phyloP scores from a whole-genome alignment of 2,888 invertebrate species.

The Oscheius sp. region DNA sequence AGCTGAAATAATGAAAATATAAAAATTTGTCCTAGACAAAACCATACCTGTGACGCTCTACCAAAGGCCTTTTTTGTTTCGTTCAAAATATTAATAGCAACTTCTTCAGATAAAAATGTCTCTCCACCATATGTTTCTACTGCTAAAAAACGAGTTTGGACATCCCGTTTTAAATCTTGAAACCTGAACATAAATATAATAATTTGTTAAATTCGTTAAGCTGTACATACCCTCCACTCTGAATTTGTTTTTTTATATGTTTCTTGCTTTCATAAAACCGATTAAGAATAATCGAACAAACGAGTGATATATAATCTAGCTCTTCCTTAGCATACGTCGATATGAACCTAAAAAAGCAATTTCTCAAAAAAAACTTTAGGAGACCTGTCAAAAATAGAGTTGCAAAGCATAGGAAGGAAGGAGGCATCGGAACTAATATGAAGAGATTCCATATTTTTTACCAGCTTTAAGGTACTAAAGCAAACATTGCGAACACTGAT shows the following conservation, averaged over 20 bases:
- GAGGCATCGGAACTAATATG: constrained; percentile 85
- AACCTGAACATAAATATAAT: not conserved
- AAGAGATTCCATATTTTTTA: constrained; percentile 81
- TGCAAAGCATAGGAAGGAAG: constrained; percentile 83
- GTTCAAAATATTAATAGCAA: constrained; percentile 89
- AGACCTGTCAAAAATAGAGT: constrained; percentile 85
- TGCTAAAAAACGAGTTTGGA: constrained; percentile 91
- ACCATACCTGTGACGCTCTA: constrained; percentile 49
- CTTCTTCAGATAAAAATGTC: constrained; percentile 92
- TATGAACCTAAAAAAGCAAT: constrained; percentile 27
- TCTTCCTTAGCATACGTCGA: constrained; percentile 76
- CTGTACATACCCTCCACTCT: constrained; percentile 81
- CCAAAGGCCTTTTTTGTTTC: constrained; percentile 85
- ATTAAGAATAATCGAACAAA: constrained; percentile 82
- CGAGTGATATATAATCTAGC: constrained; percentile 83
- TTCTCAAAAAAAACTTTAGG: not conserved
- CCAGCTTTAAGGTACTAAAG: constrained; percentile 82
- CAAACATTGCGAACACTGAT: not conserved
- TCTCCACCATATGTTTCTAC: constrained; percentile 95
- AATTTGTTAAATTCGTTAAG: not conserved
- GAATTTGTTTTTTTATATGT: constrained; percentile 92
- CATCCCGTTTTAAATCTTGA: constrained; percentile 86
- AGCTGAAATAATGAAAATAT: constrained; percentile 76
- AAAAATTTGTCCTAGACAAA: not conserved
- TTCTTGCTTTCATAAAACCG: constrained; percentile 91